Evolutionary conservation across 2,113 vertebrate species (phyloP).

Genomic region (Saimiri boliviensis): DNA sequence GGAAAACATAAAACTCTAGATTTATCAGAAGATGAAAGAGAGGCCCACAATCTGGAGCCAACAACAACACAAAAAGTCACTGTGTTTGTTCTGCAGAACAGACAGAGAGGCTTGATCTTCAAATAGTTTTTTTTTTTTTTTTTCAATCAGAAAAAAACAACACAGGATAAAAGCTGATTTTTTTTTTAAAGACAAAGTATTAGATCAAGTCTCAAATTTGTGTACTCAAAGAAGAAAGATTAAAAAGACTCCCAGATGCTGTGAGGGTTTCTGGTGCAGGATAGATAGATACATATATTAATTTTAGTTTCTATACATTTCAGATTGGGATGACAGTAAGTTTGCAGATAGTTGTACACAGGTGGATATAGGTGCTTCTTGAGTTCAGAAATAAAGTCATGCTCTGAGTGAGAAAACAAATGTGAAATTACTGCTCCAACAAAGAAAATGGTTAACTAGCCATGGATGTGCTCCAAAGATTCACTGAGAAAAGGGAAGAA

Average conservation of each 20-base stretch:
- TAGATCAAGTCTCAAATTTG: slow-evolving; percentile 57
- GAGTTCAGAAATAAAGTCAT: neutral
- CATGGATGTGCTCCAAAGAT: neutral
- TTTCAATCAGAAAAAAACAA: slow-evolving; percentile 8
- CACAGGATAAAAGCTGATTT: slow-evolving; percentile 47
- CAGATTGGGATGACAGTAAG: neutral
- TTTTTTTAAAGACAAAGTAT: slow-evolving; percentile 29
- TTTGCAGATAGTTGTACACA: neutral
- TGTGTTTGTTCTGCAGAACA: neutral
- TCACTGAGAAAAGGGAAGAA: neutral
- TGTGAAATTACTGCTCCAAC: neutral
- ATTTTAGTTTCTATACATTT: neutral
- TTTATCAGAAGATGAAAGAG: slow-evolving; percentile 54
- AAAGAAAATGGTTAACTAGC: neutral
- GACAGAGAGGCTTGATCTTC: slow-evolving; percentile 53
- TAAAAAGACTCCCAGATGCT: neutral
- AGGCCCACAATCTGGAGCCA: neutral
- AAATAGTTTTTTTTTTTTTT: slow-evolving; percentile 29
- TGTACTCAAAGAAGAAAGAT: slow-evolving; percentile 22
- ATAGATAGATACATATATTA: neutral
- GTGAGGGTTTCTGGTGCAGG: neutral
- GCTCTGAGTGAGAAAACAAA: neutral
- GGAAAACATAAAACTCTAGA: slow-evolving; percentile 6
- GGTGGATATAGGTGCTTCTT: neutral
- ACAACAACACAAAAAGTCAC: slow-evolving; percentile 44